Percentiles rank a stretch among this genome's conserved stretches.
Conservation (phyloP, 2,113 vertebrate genomes). For the Gasterosteus aculeatus region DNA sequence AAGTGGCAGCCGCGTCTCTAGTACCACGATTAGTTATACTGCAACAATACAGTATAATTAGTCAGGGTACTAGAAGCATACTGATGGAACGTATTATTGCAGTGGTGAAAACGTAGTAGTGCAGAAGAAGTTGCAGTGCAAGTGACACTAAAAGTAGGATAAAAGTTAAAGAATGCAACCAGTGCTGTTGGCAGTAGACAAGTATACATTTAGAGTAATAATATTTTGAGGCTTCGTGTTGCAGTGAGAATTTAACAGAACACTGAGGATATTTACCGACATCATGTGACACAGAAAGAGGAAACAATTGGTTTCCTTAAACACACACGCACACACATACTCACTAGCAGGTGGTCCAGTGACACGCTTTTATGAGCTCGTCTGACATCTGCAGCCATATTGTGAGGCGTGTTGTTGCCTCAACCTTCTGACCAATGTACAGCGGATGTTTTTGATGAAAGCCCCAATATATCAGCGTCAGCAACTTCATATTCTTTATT, state of each 20-base stretch:
- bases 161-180: background rate
- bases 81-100: background rate
- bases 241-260: background rate
- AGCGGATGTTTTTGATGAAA: background rate
- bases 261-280: background rate
- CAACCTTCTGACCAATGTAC: background rate
- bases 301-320: conserved; percentile 24
- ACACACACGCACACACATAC: background rate
- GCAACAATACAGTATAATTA: background rate
- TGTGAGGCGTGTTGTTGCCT: background rate
- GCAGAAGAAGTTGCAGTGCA: background rate
- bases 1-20: too few relatives aligned
- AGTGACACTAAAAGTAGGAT: background rate
- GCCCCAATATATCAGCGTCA: background rate
- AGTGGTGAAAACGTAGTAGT: background rate
- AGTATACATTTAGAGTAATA: background rate
- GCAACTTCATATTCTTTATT: background rate
- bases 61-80: background rate
- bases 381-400: background rate
- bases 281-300: conserved; percentile 47
- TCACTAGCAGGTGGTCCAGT: background rate
- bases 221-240: background rate
- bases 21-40: background rate
- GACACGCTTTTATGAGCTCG: background rate
- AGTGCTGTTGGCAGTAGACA: background rate